Base-by-base conservation (phyloP, 2,113 vertebrate species). In the Prunella fulvescens region DNA sequence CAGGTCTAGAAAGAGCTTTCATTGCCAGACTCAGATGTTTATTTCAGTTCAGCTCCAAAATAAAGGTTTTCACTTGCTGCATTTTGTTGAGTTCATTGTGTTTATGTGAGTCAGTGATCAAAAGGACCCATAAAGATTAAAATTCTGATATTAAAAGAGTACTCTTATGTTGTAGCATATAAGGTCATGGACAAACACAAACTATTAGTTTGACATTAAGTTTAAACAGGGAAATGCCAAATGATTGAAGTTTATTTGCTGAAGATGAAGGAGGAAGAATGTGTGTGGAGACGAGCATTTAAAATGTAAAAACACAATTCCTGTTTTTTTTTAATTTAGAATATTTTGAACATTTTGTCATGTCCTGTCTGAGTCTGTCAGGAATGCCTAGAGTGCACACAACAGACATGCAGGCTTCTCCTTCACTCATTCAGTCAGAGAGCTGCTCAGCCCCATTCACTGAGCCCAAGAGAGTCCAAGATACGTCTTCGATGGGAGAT, bases 191-290 rank as follows among this genome's bases (percentile, higher is more conserved):
- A 12, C 51, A 70, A 95, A 89, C 61, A 73, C 33, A 77, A 76
- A 73, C 31, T 92, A 88, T 83, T 54, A 83, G 11, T 17, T 24
- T 94, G 82, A 74, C 24, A 78, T 78, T 81, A 81, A 77, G 81
- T 86, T 50, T 88, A 44, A 90, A 78, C 16, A 62, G 29, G n/a
- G 65, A 86, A 96, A 90, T 86, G 60, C 12, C 86, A 96, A 80
- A 62, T n/a, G 35, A 51, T 37, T 90, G 62, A 78, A 83, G 17
- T 35, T 73, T 83, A 48, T 83, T 83, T 88, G 42, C 19, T 53
- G 24, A 90, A 88, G 29, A 62, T 35, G 20, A 79, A 48, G 25
- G 19, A 70, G 16, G 7, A 90, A 86, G 39, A 65, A 65, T 12
- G 7, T 37, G 1, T 25, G 16, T 17, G 6, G 29, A 57, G 11